These are phyloP conservation scores for Malacoraja senta DNA, from an alignment of 2,797 vertebrate species.

Conservation along the genomic window DNA sequence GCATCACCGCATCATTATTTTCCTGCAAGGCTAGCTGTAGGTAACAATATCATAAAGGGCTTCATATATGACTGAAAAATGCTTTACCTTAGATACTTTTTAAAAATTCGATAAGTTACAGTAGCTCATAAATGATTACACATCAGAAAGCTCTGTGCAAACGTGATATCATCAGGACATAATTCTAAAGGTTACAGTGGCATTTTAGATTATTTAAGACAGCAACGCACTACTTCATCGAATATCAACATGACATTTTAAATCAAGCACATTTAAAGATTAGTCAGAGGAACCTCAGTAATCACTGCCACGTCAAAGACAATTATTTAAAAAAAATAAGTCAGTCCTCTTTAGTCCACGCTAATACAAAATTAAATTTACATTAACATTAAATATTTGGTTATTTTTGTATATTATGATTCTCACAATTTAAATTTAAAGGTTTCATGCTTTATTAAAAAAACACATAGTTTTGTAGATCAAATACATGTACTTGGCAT, in stretches of 20 bases:
- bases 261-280: constrained; percentile 11
- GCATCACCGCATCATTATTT: neutral
- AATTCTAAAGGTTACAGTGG: constrained; percentile 22
- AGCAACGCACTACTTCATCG: constrained; percentile 23
- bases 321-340: neutral
- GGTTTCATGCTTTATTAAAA: neutral
- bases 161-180: neutral
- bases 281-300: neutral
- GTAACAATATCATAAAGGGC: neutral
- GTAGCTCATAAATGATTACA: neutral
- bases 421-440: neutral
- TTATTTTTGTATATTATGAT: neutral
- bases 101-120: neutral
- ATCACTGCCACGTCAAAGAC: neutral
- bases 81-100: neutral
- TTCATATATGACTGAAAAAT: neutral
- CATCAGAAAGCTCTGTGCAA: neutral
- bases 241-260: constrained; percentile 10
- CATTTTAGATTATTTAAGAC: constrained; percentile 6
- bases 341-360: neutral
- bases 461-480: neutral
- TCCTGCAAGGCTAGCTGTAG: neutral
- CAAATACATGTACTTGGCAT: neutral
- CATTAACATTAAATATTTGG: neutral
- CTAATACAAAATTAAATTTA: neutral